Conservation (phyloP, 2,113 vertebrate genomes). For the Fregata magnificens region DNA sequence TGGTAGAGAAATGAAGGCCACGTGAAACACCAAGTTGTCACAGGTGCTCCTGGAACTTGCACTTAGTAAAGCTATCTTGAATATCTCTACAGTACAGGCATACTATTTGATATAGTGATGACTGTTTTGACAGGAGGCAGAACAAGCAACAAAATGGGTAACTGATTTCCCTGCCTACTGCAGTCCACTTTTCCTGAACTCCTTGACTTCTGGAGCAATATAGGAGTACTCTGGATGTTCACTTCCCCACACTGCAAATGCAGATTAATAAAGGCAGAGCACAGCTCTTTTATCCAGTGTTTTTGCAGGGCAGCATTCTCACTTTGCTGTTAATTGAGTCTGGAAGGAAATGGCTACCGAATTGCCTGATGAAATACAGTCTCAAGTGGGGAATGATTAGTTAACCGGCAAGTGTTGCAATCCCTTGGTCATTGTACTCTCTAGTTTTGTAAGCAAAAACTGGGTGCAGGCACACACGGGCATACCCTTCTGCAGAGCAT, state of each 20-base stretch:
- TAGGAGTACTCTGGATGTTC: background rate
- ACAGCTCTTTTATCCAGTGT: background rate
- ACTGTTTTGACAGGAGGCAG: background rate
- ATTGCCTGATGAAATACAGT: background rate
- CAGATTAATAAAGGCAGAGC: background rate
- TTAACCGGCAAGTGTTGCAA: background rate
- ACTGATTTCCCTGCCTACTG: background rate
- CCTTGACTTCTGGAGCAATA: background rate
- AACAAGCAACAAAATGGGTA: background rate
- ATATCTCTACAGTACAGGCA: background rate
- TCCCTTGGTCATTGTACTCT: background rate
- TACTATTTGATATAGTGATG: background rate
- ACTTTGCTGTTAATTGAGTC: background rate
- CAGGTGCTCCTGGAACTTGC: background rate
- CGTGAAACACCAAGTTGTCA: background rate
- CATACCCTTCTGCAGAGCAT: background rate
- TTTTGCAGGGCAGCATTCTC: background rate
- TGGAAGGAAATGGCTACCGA: background rate
- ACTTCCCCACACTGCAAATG: background rate
- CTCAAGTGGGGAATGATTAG: background rate
- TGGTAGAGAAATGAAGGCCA: background rate
- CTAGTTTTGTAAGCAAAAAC: background rate
- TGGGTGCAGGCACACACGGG: background rate
- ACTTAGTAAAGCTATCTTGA: background rate
- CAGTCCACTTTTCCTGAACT: background rate